Evolutionary conservation across 2,113 vertebrate genomes (phyloP), one percentile per base, ranked within the genome.

Genomic region (Mastomys coucha): DNA sequence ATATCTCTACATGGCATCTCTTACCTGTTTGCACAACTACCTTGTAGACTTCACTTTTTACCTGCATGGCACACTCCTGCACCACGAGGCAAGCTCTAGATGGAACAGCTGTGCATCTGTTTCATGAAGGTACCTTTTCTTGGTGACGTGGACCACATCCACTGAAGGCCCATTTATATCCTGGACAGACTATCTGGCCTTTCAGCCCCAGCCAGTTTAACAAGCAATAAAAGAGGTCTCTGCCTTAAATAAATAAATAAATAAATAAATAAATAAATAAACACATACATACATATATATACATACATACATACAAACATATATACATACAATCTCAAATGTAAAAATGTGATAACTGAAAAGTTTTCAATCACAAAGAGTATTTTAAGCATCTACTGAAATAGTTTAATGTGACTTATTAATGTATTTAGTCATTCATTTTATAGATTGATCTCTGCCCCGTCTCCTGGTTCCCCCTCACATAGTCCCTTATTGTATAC

Each of bases 61-160:
- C 95, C 99, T 98, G 0, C 98, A 99, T 65, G 98, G 98, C 93
- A 99, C 98, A 0, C 99, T 98, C 2, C 98, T 99, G 94, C 99
- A 99, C 93, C 99, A 99, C 0, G 98, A 99, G 95, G 99, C 98
- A 0, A 99, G 98, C 0, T 99, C 92, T 99, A 98, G 99, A 99
- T 99, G 98, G 99, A 99, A 76, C 98, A 99, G 97, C 98, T 99
- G 0, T 99, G 99, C 97, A 99, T 99, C 0, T 99, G 99, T 94
- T 99, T 99, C 98, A 99, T 99, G 98, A 99, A 99, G 96, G 99
- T 99, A 0, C 99, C 99, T 53, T 99, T 99, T 93, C 98, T 99
- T 10, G 97, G 98, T 11, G 98, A 99, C 96, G 99, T 99, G 99
- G 98, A 98, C 70, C 98, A 99, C 24, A 99, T 99, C 91, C 98